Evolutionary conservation across 2,113 vertebrate species (phyloP).

Genomic region (Pseudorasbora parva): DNA sequence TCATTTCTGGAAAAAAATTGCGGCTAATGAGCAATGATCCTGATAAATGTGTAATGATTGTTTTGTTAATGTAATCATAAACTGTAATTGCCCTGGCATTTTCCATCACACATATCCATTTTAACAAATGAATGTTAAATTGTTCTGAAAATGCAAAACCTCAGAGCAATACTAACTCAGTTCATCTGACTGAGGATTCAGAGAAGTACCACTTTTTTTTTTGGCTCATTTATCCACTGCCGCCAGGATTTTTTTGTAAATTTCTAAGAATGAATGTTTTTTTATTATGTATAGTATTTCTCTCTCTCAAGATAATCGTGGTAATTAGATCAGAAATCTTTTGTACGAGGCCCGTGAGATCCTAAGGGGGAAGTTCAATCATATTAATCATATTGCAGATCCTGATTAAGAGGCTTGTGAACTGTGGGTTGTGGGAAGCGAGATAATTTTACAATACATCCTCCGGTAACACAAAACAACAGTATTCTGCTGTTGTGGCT

Average conservation of each 20-base stretch:
- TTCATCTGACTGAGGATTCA: background rate
- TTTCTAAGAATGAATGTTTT: conserved; percentile 23
- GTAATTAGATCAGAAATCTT: conserved; percentile 61
- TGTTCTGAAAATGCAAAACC: background rate
- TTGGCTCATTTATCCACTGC: background rate
- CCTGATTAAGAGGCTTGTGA: conserved; percentile 60
- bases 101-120: background rate
- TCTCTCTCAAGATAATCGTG: conserved; percentile 52
- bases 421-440: conserved; percentile 48
- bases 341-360: conserved; percentile 46
- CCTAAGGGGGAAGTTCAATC: conserved; percentile 45
- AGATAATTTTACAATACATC: conserved; percentile 39
- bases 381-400: conserved; percentile 60
- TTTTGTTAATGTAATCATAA: conserved; percentile 8
- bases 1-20: background rate
- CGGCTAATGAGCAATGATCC: conserved; percentile 14
- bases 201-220: background rate
- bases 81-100: conserved; percentile 3
- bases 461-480: conserved; percentile 23
- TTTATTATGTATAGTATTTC: background rate
- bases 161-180: background rate
- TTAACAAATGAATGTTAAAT: background rate
- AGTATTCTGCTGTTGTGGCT: background rate
- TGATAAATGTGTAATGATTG: conserved; percentile 11
- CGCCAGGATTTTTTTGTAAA: conserved; percentile 16